Percentiles rank a stretch among this genome's conserved stretches.
Conservation (phyloP, 2,797 vertebrate genomes). For the Mormyrus proboscirostris region DNA sequence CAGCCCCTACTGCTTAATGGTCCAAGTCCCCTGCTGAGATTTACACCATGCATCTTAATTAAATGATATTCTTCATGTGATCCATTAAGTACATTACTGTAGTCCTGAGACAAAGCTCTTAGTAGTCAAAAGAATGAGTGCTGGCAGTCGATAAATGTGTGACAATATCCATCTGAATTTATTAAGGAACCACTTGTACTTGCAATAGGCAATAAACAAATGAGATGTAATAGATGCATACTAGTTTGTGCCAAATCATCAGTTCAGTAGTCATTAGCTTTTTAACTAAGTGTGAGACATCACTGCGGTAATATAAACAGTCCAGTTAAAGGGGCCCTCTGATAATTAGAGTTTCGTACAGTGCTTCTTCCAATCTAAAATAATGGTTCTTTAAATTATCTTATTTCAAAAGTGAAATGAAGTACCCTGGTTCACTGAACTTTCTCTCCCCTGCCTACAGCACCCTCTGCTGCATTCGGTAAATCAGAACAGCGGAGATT, state of each 20-base stretch:
- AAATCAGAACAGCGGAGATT: neutral
- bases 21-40: slow-evolving; percentile 18
- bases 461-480: slow-evolving; percentile 3
- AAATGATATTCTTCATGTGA: slow-evolving; percentile 37
- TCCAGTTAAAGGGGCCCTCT: slow-evolving; percentile 2
- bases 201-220: slow-evolving; percentile 41
- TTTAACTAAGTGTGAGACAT: slow-evolving; percentile 48
- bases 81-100: slow-evolving; percentile 37
- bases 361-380: slow-evolving; percentile 4
- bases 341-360: neutral
- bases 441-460: neutral
- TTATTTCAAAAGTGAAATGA: neutral
- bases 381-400: neutral
- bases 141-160: neutral
- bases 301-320: slow-evolving; percentile 38
- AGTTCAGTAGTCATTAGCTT: slow-evolving; percentile 51
- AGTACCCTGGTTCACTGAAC: neutral
- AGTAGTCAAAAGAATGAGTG: slow-evolving; percentile 6
- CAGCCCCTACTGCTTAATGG: neutral
- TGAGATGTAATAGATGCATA: slow-evolving; percentile 32
- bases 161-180: slow-evolving; percentile 5
- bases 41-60: slow-evolving; percentile 39
- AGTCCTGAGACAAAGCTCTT: slow-evolving; percentile 27
- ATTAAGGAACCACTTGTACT: slow-evolving; percentile 35
- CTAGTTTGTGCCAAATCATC: slow-evolving; percentile 34